phyloP scores from a whole-genome alignment of 2,888 invertebrate genomes.

The Lochmaea capreae region DNA sequence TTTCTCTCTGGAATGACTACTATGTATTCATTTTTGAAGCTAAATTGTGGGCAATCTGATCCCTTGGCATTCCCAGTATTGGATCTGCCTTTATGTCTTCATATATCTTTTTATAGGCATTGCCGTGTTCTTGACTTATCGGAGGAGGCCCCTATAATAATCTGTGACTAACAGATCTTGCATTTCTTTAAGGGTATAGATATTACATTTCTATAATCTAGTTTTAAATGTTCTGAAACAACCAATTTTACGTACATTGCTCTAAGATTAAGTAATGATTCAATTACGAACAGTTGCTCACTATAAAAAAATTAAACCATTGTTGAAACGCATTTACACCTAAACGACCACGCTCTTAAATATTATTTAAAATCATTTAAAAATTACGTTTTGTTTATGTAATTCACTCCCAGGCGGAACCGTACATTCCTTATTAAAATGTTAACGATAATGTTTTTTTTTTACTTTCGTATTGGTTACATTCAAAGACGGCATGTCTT shows the following conservation, averaged over 20 bases:
- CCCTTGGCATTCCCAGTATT: no score
- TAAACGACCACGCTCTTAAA: background rate
- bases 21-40: no score
- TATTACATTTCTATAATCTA: background rate
- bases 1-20: no score
- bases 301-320: conserved; percentile 6
- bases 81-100: no score
- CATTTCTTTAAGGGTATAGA: no score
- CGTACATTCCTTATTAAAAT: conserved; percentile 14
- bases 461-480: background rate
- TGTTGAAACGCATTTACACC: conserved; percentile 10
- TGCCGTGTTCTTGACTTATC: no score
- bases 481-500: conserved; percentile 14
- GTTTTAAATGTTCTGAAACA: background rate
- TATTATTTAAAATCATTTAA: conserved; percentile 11
- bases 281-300: background rate
- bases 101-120: no score
- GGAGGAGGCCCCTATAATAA: no score
- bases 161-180: no score
- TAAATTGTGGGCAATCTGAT: no score
- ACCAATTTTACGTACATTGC: background rate
- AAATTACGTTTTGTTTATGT: conserved; percentile 14
- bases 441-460: background rate
- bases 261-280: conserved; percentile 8
- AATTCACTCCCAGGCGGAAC: conserved; percentile 26